Evolutionary conservation across 2,797 vertebrate genomes (phyloP).

Genomic region (Micromesistius poutassou): DNA sequence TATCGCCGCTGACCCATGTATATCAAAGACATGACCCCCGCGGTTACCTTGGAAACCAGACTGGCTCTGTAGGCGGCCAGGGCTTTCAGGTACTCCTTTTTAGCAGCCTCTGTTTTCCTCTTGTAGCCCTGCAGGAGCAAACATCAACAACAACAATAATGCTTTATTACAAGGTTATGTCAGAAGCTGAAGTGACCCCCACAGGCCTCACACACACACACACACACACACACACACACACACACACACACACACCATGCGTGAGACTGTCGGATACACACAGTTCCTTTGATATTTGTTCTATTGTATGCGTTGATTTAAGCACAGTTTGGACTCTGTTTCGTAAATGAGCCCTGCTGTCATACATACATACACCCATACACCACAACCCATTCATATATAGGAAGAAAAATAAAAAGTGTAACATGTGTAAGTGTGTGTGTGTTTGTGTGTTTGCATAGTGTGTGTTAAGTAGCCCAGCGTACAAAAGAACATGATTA

Average conservation of each 20-base stretch:
- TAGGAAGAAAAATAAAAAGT: neutral
- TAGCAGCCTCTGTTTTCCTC: conserved; percentile 98
- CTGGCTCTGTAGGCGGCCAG: conserved; percentile 97
- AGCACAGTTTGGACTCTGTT: neutral
- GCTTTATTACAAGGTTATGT: conserved; percentile 58
- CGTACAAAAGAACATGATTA: neutral
- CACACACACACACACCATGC: neutral
- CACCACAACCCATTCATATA: neutral
- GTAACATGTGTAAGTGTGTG: neutral
- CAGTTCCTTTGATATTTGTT: neutral
- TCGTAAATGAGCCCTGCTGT: neutral
- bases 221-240: neutral
- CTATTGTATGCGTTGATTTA: neutral
- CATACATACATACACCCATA: neutral
- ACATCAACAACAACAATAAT: conserved; percentile 55
- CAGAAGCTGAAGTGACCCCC: conserved; percentile 52
- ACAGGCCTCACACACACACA: conserved; percentile 18
- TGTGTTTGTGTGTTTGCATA: neutral
- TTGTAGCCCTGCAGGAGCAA: conserved; percentile 89
- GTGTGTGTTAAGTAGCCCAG: conserved; percentile 14
- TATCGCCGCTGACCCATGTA: conserved; percentile 59
- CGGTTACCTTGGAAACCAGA: conserved; percentile 97
- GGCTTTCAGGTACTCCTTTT: conserved; percentile 99
- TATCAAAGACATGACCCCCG: too few species aligned
- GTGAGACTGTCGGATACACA: neutral